A percentile compares a stretch with the other conserved stretches of the same genome.
Conservation (phyloP, 2,888 invertebrate genomes). For the Scaptodrosophila latifasciaeformis region DNA sequence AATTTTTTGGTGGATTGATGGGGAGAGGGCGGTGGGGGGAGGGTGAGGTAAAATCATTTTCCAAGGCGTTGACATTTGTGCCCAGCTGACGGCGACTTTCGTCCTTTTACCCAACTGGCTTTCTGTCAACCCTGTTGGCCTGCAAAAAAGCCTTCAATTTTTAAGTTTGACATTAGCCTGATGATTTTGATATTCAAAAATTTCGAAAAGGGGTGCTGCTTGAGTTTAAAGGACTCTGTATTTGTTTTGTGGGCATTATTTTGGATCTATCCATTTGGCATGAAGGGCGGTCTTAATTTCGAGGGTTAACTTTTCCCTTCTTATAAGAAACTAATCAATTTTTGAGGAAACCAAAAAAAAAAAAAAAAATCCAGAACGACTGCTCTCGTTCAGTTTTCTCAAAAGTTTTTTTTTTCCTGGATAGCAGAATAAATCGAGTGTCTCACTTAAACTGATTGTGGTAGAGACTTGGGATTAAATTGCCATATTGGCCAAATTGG, state of each 20-base stretch:
- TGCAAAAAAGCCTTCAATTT: slow-evolving; percentile 34
- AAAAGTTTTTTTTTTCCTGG: too few relatives aligned
- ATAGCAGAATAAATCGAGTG: too few relatives aligned
- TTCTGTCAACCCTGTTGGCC: neutral
- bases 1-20: too few relatives aligned
- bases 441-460: slow-evolving; percentile 59
- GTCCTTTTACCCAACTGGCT: neutral
- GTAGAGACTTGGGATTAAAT: slow-evolving; percentile 68
- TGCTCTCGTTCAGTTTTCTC: too few relatives aligned
- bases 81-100: slow-evolving; percentile 37
- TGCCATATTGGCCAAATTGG: slow-evolving; percentile 67
- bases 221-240: slow-evolving; percentile 1
- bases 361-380: too few relatives aligned
- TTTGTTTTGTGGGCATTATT: slow-evolving; percentile 25
- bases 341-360: neutral
- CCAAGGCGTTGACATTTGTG: slow-evolving; percentile 27
- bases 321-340: neutral
- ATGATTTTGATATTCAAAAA: neutral
- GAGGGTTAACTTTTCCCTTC: neutral
- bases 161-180: slow-evolving; percentile 34
- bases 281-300: neutral
- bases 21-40: slow-evolving; percentile 4
- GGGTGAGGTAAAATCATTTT: too few relatives aligned
- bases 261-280: slow-evolving; percentile 21
- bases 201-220: slow-evolving; percentile 16